Evolutionary conservation across 2,888 invertebrate species (phyloP).

Genomic region (Conops quadrifasciatus): DNA sequence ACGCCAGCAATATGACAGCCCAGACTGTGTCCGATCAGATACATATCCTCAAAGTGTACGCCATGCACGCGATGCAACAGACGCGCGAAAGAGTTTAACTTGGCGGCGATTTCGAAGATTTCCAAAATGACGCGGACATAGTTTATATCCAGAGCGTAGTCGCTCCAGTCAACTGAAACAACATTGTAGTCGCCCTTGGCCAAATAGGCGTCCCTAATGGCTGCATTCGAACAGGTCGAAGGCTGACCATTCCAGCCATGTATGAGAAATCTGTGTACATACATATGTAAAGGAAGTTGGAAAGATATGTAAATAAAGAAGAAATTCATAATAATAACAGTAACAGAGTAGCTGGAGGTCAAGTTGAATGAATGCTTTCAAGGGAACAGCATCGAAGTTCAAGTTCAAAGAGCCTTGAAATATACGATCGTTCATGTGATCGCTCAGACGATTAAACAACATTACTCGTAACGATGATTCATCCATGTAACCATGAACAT

Average conservation of each 20-base stretch:
- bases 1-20: constrained; percentile 58
- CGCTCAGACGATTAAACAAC: background rate
- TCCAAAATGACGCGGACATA: constrained; percentile 48
- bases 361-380: background rate
- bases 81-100: constrained; percentile 50
- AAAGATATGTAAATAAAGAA: background rate
- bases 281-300: background rate
- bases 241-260: constrained; percentile 51
- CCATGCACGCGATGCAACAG: constrained; percentile 45
- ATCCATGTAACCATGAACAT: no score
- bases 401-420: background rate
- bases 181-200: constrained; percentile 51
- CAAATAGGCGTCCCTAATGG: constrained; percentile 51
- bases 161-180: constrained; percentile 54
- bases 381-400: background rate
- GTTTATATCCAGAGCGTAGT: constrained; percentile 48
- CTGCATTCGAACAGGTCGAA: constrained; percentile 49
- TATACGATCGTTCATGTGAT: background rate
- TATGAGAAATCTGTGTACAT: constrained; percentile 46
- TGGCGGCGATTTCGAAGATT: constrained; percentile 46
- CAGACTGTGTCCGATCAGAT: constrained; percentile 56
- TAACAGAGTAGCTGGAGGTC: background rate
- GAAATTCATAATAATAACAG: background rate
- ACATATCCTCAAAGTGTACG: constrained; percentile 45
- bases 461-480: no score